phyloP scores from a whole-genome alignment of 1,140 invertebrate species.

The Pygmarrhopalites habei region DNA sequence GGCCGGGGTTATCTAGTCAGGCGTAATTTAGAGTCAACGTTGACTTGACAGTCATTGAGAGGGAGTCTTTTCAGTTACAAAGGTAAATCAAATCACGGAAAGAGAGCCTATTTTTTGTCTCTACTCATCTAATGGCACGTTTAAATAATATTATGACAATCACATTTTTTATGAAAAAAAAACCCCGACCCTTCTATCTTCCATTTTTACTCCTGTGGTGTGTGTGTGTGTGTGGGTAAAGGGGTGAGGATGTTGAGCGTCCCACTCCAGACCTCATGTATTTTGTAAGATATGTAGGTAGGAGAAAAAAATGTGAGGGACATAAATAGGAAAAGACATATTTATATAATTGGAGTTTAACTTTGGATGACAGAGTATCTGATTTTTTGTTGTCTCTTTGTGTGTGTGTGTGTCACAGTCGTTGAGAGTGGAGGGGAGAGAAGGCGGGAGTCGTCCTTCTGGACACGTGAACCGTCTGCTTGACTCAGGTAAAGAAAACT shows the following conservation, averaged over 20 bases:
- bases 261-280: neutral
- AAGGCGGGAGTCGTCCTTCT: constrained; percentile 12
- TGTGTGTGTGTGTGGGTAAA: neutral
- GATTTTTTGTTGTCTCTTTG: neutral
- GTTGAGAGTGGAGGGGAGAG: constrained; percentile 26
- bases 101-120: neutral
- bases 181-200: neutral
- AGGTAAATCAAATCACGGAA: neutral
- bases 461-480: neutral
- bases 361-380: neutral
- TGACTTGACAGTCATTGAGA: constrained; percentile 3
- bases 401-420: constrained; percentile 14
- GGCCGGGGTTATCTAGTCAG: neutral
- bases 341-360: neutral
- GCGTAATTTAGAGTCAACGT: neutral
- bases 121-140: neutral
- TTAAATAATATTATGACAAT: constrained; percentile 6
- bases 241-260: neutral
- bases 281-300: neutral
- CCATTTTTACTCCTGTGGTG: neutral
- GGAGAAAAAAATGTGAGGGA: neutral
- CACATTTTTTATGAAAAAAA: neutral
- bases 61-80: neutral
- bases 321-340: neutral
- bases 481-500: too few species aligned